phyloP scores from a whole-genome alignment of 2,113 vertebrate species.

The crab-eating macaque (Macaca fascicularis) region T2T-MFA8v1.1 NC_088392.1:42244001-42244500 shows the following conservation, averaged over 20 bases:
- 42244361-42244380: neutral
- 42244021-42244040: no score
- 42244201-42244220: neutral
- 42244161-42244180: no score
- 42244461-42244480: neutral
- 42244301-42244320: rapidly evolving
- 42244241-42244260: neutral
- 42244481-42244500: neutral
- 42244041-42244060: no score
- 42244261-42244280: no score
- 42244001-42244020: no score
- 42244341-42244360: neutral
- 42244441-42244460: neutral
- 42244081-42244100: no score
- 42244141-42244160: no score
- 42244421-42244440: neutral
- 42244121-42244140: no score
- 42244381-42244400: neutral
- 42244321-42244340: neutral
- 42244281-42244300: no score
- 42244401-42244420: neutral
- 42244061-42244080: no score
- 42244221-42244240: neutral
- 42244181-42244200: neutral
- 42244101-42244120: no score